Percentiles rank a stretch among this genome's conserved stretches.
Evolutionary conservation across 2,888 invertebrate species (phyloP).

Genomic region (Drosophila trichaetosa): DNA sequence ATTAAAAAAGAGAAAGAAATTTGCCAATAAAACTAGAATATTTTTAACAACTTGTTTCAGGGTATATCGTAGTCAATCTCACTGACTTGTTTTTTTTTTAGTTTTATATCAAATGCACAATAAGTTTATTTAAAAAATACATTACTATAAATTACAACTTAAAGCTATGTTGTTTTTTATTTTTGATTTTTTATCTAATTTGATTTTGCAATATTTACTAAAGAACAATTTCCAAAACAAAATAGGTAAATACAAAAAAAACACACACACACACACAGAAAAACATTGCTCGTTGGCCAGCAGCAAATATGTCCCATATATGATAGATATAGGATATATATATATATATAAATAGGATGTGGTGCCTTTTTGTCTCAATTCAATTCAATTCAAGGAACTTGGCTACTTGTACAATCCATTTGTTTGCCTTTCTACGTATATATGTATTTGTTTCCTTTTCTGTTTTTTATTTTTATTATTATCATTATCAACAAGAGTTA

Average conservation of each 20-base stretch:
- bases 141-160: constrained; percentile 78
- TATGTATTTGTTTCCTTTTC: constrained; percentile 23
- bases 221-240: constrained; percentile 56
- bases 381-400: constrained; percentile 37
- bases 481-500: constrained; percentile 62
- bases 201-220: constrained; percentile 42
- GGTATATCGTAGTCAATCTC: too few relatives aligned
- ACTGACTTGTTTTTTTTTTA: neutral
- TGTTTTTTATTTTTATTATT: constrained; percentile 40
- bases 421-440: constrained; percentile 9
- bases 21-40: too few relatives aligned
- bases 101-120: constrained; percentile 73
- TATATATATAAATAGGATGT: constrained; percentile 35
- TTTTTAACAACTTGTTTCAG: too few relatives aligned
- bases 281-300: constrained; percentile 8
- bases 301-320: neutral
- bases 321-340: neutral
- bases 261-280: neutral
- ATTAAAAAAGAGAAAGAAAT: too few relatives aligned
- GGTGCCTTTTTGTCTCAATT: neutral
- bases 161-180: constrained; percentile 45
- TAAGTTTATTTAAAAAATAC: constrained; percentile 77
- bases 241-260: constrained; percentile 6
- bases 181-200: constrained; percentile 26
- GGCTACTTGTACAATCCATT: constrained; percentile 41